A percentile compares a stretch with the other conserved stretches of the same genome.
phyloP scores from a whole-genome alignment of 2,888 invertebrate genomes.

The Isoperla grammatica region DNA sequence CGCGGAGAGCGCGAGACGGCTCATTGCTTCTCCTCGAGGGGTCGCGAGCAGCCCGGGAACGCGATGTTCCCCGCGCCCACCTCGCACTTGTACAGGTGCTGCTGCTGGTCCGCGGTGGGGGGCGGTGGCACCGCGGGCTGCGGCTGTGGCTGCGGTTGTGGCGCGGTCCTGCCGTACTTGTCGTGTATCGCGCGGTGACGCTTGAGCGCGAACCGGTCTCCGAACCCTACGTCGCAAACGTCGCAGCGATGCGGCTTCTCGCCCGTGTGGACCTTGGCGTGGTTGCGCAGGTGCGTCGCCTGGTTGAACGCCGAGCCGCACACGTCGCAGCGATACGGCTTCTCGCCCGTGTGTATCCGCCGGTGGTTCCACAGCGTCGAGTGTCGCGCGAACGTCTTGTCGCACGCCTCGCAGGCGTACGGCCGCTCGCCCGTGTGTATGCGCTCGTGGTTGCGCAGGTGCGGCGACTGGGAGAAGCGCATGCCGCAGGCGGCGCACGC shows the following conservation, averaged over 20 bases:
- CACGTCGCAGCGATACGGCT: slow-evolving; percentile 78
- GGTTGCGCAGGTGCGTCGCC: slow-evolving; percentile 83
- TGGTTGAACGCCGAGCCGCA: slow-evolving; percentile 89
- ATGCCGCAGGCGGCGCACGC: slow-evolving; percentile 84
- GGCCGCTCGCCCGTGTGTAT: slow-evolving; percentile 85
- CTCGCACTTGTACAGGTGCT: slow-evolving; percentile 37
- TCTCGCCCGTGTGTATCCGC: slow-evolving; percentile 81
- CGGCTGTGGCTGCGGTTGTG: slow-evolving; percentile 22
- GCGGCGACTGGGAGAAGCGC: slow-evolving; percentile 86
- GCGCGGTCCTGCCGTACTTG: slow-evolving; percentile 59
- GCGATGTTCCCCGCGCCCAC: slow-evolving; percentile 37
- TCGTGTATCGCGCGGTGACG: slow-evolving; percentile 83
- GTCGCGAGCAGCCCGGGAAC: slow-evolving; percentile 37
- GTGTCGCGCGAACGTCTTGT: slow-evolving; percentile 82
- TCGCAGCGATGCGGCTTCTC: slow-evolving; percentile 80
- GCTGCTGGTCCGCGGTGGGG: slow-evolving; percentile 30
- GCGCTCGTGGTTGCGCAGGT: slow-evolving; percentile 82
- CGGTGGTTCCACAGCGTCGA: slow-evolving; percentile 86
- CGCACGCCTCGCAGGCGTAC: slow-evolving; percentile 83
- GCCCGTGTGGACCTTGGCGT: slow-evolving; percentile 77
- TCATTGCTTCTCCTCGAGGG: slow-evolving; percentile 30
- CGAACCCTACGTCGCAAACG: slow-evolving; percentile 79
- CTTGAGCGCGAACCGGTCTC: slow-evolving; percentile 80
- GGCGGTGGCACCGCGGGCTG: slow-evolving; percentile 22
- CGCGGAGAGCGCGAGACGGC: too few relatives aligned